Base-by-base conservation (phyloP, 1,140 invertebrate genomes). In the Wiebesia pumilae region DNA sequence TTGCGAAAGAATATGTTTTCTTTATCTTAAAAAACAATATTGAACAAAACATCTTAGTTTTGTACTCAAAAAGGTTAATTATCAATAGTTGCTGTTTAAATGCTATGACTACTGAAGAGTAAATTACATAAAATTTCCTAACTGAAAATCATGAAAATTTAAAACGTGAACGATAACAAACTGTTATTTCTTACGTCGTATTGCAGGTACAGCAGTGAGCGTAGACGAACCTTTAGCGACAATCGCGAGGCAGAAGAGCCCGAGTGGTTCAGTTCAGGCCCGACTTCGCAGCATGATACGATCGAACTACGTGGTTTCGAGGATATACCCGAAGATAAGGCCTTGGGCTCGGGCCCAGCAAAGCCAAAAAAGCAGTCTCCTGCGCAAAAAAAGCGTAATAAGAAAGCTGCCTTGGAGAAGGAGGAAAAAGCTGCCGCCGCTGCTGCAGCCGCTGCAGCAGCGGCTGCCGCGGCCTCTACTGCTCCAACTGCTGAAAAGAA, bases 301-400 rank as follows among this genome's bases (percentile, higher is more conserved):
- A 99, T 99, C 86, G 98, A 99, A 92, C 93, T 99, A 79, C 95
- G 96, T 83, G 98, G 98, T 10, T 99, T 99, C 94, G 97, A 98
- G 71, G 97, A 98, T 81, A 90, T 88, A 91, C 92, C 89, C n/a
- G 93, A 94, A 91, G 95, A 94, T 33, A 94, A 94, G n/a, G 89
- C 80, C 3, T 65, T 87, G 16, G 87, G 83, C 24, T 89, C 92
- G 10, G 92, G 73, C 67, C 90, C 88, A 47, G 86, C 87, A 51
- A 92, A 92, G 69, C 91, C 90, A 27, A 95, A 95, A 87, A 94
- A 94, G 81, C 91, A 92, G 77, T 93, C 93, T 6, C 90, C 92
- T n/a, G 89, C 90, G 1, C 92, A 93, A 86, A 93, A 93, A 85
- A 94, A 95, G 89, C 89, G 91, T n/a, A 87, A 85, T 38, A 87